Percentiles rank a stretch among this genome's conserved stretches.
phyloP scores from a whole-genome alignment of 2,113 vertebrate species.

The Scomber colias region DNA sequence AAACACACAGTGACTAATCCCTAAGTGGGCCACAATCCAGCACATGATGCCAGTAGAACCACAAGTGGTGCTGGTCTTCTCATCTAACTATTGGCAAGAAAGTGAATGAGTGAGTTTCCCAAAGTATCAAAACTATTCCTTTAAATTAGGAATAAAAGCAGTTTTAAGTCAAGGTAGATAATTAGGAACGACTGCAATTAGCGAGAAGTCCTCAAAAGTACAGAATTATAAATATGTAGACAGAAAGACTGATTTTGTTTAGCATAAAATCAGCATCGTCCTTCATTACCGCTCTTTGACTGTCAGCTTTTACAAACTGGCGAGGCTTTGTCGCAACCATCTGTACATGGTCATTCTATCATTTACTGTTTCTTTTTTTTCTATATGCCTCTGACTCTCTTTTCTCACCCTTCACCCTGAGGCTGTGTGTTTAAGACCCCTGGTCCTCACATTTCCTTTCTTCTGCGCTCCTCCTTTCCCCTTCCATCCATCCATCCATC shows the following conservation, averaged over 20 bases:
- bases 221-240: not conserved
- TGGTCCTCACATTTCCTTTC: slow-evolving; percentile 54
- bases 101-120: not conserved
- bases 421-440: slow-evolving; percentile 63
- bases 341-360: slow-evolving; percentile 50
- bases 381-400: slow-evolving; percentile 1
- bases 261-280: slow-evolving; percentile 6
- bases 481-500: slow-evolving; percentile 36
- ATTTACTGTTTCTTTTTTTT: slow-evolving; percentile 13
- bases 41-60: not conserved
- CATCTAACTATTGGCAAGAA: not conserved
- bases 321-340: slow-evolving; percentile 46
- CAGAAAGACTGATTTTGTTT: slow-evolving; percentile 20
- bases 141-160: not conserved
- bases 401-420: slow-evolving; percentile 26
- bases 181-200: no score
- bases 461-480: slow-evolving; percentile 33
- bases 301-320: slow-evolving; percentile 26
- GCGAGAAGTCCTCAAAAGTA: not conserved
- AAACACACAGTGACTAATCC: no score
- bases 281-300: slow-evolving; percentile 24
- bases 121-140: not conserved
- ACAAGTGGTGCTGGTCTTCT: not conserved
- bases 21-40: not conserved
- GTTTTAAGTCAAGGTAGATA: no score